A percentile compares a stretch with the other conserved stretches of the same genome.
phyloP scores from a whole-genome alignment of 1,140 invertebrate genomes.

The Aphaenogaster rudis region DNA sequence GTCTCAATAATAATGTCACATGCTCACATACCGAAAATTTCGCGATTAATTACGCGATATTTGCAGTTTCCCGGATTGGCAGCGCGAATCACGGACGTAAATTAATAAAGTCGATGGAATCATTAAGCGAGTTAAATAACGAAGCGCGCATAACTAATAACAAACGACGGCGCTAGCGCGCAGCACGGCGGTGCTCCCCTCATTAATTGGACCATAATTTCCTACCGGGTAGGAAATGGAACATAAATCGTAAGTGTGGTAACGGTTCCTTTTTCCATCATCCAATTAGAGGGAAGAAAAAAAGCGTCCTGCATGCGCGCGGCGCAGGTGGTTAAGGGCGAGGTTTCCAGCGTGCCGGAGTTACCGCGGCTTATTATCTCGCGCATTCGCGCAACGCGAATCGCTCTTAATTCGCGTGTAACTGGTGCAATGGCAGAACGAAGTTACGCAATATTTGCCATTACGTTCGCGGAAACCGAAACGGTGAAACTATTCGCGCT shows the following conservation, averaged over 20 bases:
- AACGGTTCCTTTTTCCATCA: constrained; percentile 49
- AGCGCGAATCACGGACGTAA: neutral
- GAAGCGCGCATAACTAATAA: constrained; percentile 20
- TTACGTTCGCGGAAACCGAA: constrained; percentile 54
- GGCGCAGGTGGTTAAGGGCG: constrained; percentile 14
- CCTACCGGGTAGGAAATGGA: constrained; percentile 45
- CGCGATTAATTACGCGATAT: constrained; percentile 5
- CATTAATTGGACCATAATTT: constrained; percentile 62
- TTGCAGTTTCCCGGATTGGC: constrained; percentile 1
- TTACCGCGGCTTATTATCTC: constrained; percentile 35
- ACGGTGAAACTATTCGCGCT: constrained; percentile 42
- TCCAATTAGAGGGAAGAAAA: constrained; percentile 43
- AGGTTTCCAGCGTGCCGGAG: constrained; percentile 2
- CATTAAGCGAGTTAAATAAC: constrained; percentile 52
- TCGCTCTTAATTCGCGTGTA: constrained; percentile 65
- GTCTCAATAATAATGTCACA: neutral
- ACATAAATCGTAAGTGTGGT: constrained; percentile 54
- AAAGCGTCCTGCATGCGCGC: neutral
- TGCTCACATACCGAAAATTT: neutral
- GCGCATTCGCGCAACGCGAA: constrained; percentile 23
- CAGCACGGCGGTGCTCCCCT: neutral
- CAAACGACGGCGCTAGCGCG: constrained; percentile 24
- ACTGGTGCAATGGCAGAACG: constrained; percentile 17
- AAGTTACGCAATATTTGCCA: constrained; percentile 55
- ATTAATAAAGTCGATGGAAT: constrained; percentile 51